Conservation (phyloP, 1,140 invertebrate genomes). For the Andricus grossulariae region DNA sequence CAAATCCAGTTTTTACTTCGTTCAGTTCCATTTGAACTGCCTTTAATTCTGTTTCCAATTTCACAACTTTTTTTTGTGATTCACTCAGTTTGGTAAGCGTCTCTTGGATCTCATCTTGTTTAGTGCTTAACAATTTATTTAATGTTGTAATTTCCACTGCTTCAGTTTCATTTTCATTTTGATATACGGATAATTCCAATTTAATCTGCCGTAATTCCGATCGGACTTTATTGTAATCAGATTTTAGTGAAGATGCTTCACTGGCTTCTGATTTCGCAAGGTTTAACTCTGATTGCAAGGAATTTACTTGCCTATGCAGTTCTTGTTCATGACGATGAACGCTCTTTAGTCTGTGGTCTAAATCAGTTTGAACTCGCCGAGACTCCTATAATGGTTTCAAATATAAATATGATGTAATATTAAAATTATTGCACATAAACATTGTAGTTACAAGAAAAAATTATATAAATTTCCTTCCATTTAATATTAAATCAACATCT, state of each 20-base stretch:
- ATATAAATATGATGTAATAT: too few relatives aligned
- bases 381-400: slow-evolving; percentile 71
- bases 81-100: slow-evolving; percentile 52
- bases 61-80: slow-evolving; percentile 57
- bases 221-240: slow-evolving; percentile 60
- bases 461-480: too few relatives aligned
- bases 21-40: slow-evolving; percentile 56
- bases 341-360: slow-evolving; percentile 76
- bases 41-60: slow-evolving; percentile 51
- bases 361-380: slow-evolving; percentile 73
- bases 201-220: slow-evolving; percentile 61
- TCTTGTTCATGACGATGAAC: slow-evolving; percentile 70
- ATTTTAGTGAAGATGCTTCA: slow-evolving; percentile 58
- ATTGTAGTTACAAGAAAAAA: too few relatives aligned
- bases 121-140: slow-evolving; percentile 49
- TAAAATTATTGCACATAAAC: too few relatives aligned
- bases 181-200: slow-evolving; percentile 55
- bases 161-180: slow-evolving; percentile 60
- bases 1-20: slow-evolving; percentile 51
- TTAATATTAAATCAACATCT: too few relatives aligned
- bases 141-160: slow-evolving; percentile 56
- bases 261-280: slow-evolving; percentile 59
- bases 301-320: slow-evolving; percentile 67
- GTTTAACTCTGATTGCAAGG: slow-evolving; percentile 65
- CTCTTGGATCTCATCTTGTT: slow-evolving; percentile 60